Evolutionary conservation across 2,888 invertebrate species (phyloP), one percentile per base, ranked within the genome.

Genomic region (Hydriomena furcata): DNA sequence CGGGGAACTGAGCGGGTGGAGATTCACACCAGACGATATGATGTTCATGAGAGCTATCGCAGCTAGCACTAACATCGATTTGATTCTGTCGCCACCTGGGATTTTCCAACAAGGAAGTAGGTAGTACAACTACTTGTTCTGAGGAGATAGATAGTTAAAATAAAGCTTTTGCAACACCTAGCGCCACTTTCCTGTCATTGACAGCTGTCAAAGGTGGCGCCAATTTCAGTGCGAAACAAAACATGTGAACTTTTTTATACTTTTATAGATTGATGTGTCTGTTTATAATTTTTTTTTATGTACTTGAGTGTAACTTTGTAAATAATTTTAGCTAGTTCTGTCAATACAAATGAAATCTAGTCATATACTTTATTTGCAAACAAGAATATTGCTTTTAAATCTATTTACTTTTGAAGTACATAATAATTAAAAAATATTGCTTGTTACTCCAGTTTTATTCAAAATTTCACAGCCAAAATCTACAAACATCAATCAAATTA

Each of bases 1-100:
- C 7, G 94, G 94, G 0, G 93, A 94, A 71, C 75, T 94, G 10
- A 93, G 92, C 35, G 94, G 94, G 0, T 94, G 94, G 94, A 89
- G 92, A 52, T 84, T 93, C 54, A 92, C 92, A 0, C 92, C 92
- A 0, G 93, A 93, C 63, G 94, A 94, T 59, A 88, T 94, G 77
- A 93, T 94, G 73, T 82, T 93, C 27, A 91, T 94, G 76, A 88
- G 93, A 54, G 92, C 93, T 7, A 88, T 94, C 54, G 91, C 94
- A 21, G 91, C 92, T 12, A 93, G 93, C 65, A 93, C 93, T 31
- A 94, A 94, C 65, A 92, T 92, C 1, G 92, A 94, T 71, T 79
- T 94, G 56, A 91, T 93, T 55, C 79, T 94, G 61, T 91, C 93
- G 30, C 93, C 94, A 7, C 87, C 92, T 34, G 92, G 91, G 55